Base-by-base conservation (phyloP, 1,140 invertebrate species). In the Dryas iulia region DNA sequence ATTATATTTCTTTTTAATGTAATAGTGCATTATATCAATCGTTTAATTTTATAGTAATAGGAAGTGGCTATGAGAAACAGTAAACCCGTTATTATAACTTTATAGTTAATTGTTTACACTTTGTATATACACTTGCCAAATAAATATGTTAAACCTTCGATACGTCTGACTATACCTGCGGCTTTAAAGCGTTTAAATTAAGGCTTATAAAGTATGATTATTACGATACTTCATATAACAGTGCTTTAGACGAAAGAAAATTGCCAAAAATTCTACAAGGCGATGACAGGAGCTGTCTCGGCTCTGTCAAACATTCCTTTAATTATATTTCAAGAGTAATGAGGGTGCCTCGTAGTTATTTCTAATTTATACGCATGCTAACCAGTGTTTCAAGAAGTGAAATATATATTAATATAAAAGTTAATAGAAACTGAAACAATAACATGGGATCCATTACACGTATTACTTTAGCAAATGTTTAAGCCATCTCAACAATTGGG, bases 41-140 rank as follows among this genome's bases (percentile, higher is more conserved):
- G 30, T 62, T 62, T 63, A 64, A 64, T 67, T 72, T 72, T 66
- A 72, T 67, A 39, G 56, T 8, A 53, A 66, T 70, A 70, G 68
- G 68, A 73, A 70, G n/a, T 39, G n/a, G 5, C 14, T 4, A 39
- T 39, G 33, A 18, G 33, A 39, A 39, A 39, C 2, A 39, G 33
- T 39, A 39, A 39, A 39, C 3, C 14, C 12, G 1, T 39, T 39
- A 39, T 39, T 39, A 39, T 39, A 33, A 11, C 31, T 33, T 39
- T 39, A 4, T 39, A 39, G 12, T 39, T 39, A 39, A 39, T 39
- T 39, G n/a, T 39, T 39, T 33, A 39, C 6, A 14, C 14, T 14
- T 39, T 39, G n/a, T 39, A 14, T 33, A 39, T 1, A 14, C 14
- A 39, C n/a, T 64, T 54, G 69, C 63, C 24, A 56, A 25, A 56